phyloP scores from a whole-genome alignment of 1,140 invertebrate species.

The Camponotus floridanus region DNA sequence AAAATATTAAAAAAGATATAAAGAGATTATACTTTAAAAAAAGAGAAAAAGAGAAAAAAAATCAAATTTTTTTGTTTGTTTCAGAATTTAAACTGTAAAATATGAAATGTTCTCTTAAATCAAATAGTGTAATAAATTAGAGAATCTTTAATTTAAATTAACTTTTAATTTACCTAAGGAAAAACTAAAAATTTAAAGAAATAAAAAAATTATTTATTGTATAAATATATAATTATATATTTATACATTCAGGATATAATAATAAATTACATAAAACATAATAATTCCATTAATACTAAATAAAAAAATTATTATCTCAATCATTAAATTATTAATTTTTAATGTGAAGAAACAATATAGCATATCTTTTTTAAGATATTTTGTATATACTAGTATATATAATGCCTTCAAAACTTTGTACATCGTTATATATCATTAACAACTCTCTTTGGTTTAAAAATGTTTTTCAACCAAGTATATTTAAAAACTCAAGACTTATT shows the following conservation, averaged over 20 bases:
- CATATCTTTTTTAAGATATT: conserved; percentile 37
- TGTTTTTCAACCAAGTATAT: conserved; percentile 49
- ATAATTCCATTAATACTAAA: not conserved
- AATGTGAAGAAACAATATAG: not conserved
- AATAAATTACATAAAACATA: not conserved
- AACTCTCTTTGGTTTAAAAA: conserved; percentile 67
- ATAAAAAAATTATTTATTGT: not conserved
- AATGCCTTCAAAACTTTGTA: conserved; percentile 71
- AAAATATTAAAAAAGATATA: conserved; percentile 50
- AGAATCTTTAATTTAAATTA: not conserved
- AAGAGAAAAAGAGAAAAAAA: not conserved
- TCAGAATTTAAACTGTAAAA: not conserved
- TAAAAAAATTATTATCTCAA: not conserved
- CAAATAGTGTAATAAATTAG: not conserved
- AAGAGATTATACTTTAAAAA: not conserved
- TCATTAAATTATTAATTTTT: not conserved
- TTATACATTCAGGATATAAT: not conserved
- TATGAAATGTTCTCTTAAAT: not conserved
- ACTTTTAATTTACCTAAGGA: not conserved
- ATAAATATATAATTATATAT: too few species aligned
- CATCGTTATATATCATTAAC: conserved; percentile 55
- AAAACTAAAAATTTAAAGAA: not conserved
- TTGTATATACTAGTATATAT: conserved; percentile 62
- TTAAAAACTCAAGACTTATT: conserved; percentile 57
- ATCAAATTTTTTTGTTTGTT: not conserved